Evolutionary conservation across 1,140 invertebrate species (phyloP), one percentile per base, ranked within the genome.

Genomic region (Xylocopa sonorina): DNA sequence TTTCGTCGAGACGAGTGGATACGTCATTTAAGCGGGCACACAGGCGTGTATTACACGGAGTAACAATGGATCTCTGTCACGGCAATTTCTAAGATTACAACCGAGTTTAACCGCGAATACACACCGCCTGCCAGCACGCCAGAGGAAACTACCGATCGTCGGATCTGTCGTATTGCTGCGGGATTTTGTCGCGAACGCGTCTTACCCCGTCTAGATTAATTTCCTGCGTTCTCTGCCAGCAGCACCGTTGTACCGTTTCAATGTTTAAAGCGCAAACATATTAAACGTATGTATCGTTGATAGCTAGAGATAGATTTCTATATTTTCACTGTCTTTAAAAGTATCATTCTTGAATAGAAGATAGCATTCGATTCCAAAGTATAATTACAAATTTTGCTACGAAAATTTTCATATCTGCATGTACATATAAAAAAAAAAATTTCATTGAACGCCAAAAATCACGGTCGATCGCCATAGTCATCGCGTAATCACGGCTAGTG

Each of bases 81-180:
- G 78, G 60, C 78, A 84, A 84, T 84, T 84, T 84, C 83, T 84
- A 77, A 73, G 78, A 85, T 84, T 85, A 85, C 83, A 85, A 76
- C 62, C 63, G 78, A 71, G 48, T 55, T 85, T 84, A 84, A 84
- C 82, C 83, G 78, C 78, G 82, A 58, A n/a, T 72, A 85, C 82
- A 84, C 78, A 43, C 66, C 78, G 51, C 46, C 60, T 74, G 77
- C 66, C 64, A 75, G 78, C 79, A 71, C 69, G 57, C 68, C 69
- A 24, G 51, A 67, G 62, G 74, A 67, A 83, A 83, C 68, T 55
- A 41, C 72, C 75, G 64, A 84, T 84, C 81, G 76, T 66, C 60
- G 75, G 66, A 83, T 84, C 82, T 72, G 81, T 77, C 55, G 75
- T 58, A 84, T 83, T 84, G 82, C 83, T 83, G 81, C 81, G 81